Conservation (phyloP, 2,113 vertebrate species). For the Istiophorus platypterus region DNA sequence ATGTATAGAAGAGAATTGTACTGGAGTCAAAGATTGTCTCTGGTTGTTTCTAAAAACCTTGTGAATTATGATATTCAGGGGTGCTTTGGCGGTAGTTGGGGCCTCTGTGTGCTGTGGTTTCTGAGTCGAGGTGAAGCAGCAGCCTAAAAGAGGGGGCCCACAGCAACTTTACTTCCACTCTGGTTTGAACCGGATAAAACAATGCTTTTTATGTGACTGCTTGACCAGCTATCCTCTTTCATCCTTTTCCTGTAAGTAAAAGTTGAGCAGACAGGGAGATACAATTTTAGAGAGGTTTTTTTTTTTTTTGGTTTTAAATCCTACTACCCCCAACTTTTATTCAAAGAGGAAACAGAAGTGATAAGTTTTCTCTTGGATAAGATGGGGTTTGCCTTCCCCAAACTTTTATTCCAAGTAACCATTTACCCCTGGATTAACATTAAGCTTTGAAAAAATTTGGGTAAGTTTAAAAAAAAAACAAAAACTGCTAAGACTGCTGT, state of each 20-base stretch:
- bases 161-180: slow-evolving; percentile 30
- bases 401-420: background rate
- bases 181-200: slow-evolving; percentile 69
- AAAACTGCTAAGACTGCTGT: slow-evolving; percentile 11
- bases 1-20: background rate
- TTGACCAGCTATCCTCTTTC: slow-evolving; percentile 43
- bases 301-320: background rate
- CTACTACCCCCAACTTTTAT: background rate
- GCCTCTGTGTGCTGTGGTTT: slow-evolving; percentile 21
- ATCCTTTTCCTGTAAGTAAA: slow-evolving; percentile 13
- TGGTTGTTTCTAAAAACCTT: slow-evolving; percentile 11
- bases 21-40: slow-evolving; percentile 4
- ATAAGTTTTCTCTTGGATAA: background rate
- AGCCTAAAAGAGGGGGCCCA: slow-evolving; percentile 15
- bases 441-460: slow-evolving; percentile 1
- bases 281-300: background rate
- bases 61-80: slow-evolving; percentile 7
- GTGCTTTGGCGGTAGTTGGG: slow-evolving; percentile 21
- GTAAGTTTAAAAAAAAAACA: no score
- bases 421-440: background rate
- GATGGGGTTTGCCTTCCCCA: background rate
- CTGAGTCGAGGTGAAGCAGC: slow-evolving; percentile 28
- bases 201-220: slow-evolving; percentile 47
- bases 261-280: slow-evolving; percentile 8
- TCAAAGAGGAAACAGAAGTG: background rate